Base-by-base conservation (phyloP, 2,888 invertebrate species). In the Lithophane leautieri region DNA sequence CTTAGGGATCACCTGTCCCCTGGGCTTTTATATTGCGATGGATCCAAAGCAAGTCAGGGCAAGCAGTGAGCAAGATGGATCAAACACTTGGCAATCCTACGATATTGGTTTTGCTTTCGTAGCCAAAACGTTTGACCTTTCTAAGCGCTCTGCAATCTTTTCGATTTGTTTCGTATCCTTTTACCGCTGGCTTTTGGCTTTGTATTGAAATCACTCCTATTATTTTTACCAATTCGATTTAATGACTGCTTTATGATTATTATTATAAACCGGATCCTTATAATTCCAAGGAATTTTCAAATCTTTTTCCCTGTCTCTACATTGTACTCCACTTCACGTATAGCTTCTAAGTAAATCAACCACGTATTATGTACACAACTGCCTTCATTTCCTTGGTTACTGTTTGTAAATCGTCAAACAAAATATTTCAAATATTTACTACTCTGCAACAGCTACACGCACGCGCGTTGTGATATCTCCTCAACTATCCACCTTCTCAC, bases 341-440 rank as follows among this genome's bases (percentile, higher is more conserved):
- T 63, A 66, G 73, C 76, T 63, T 79, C 80, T 82, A 82, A 79
- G 70, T 78, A 82, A 82, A 76, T 83, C 81, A 81, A 86, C 85
- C 73, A 82, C 56, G 42, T 73, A 82, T 78, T 89, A 83, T 92
- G 88, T 92, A 87, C 88, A 89, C 92, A 92, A 90, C 85, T 92
- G 92, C 80, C 83, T 71, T 84, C 85, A 91, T 91, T 93, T 91
- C 91, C 92, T 91, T 93, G 90, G 91, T 91, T 90, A 93, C 91
- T 90, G 91, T 92, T 92, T 89, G 90, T 92, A 91, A 92, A 93
- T 93, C 88, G 78, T 89, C 90, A 91, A 92, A 93, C 91, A 91
- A 91, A 92, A 91, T 92, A 91, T 92, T 92, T 92, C 89, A 91
- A 94, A 93, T 93, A 92, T 92, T 93, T 93, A 90, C 91, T 84